Conservation (phyloP, 2,797 vertebrate species). For the Notoglanidium macrostoma region DNA sequence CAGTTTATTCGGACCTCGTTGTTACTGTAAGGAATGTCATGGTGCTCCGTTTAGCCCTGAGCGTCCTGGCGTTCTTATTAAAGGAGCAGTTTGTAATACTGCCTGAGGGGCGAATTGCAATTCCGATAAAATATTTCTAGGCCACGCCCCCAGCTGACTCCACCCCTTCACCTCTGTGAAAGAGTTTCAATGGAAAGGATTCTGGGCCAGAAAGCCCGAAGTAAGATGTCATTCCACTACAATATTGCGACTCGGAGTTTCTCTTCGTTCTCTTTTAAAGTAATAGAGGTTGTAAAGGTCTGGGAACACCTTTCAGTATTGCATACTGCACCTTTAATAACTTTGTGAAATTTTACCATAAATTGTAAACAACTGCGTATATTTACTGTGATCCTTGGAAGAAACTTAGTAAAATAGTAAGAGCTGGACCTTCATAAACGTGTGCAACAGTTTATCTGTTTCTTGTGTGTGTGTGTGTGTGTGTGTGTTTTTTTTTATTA, state of each 20-base stretch:
- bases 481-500: not conserved
- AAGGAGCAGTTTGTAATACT: not conserved
- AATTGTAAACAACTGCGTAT: not conserved
- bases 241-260: no score
- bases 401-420: not conserved
- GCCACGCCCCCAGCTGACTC: not conserved
- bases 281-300: no score
- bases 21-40: not conserved
- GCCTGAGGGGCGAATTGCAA: no score
- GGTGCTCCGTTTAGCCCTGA: not conserved
- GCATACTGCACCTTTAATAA: not conserved
- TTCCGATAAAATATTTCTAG: not conserved
- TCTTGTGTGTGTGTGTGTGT: not conserved
- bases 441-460: not conserved
- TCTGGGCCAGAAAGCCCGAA: conserved; percentile 2
- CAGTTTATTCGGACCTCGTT: not conserved
- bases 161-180: not conserved
- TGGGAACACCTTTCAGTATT: not conserved
- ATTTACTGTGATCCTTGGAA: not conserved
- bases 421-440: not conserved
- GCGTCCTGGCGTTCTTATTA: not conserved
- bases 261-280: not conserved
- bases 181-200: not conserved
- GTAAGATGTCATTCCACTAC: not conserved
- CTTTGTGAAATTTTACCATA: not conserved